Conservation (phyloP, 64 coral and sea anemone species). For the Montipora foliosa region DNA sequence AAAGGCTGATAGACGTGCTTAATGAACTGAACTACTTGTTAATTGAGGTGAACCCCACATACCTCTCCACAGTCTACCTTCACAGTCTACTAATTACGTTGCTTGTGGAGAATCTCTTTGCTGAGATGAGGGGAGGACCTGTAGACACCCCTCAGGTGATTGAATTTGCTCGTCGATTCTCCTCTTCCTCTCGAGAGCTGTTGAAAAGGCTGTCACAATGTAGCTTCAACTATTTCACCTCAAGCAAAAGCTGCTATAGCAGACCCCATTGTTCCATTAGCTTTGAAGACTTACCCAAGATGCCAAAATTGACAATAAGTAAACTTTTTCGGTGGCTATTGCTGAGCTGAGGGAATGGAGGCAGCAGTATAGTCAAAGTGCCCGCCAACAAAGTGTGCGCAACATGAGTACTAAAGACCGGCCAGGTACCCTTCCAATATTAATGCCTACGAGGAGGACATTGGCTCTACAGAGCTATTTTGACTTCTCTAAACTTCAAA, state of each 20-base stretch:
- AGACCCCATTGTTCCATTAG: slow-evolving; percentile 19
- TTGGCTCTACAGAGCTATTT: neutral
- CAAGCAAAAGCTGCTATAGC: slow-evolving; percentile 31
- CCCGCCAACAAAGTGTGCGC: slow-evolving; percentile 53
- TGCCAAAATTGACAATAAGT: slow-evolving; percentile 31
- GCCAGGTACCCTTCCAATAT: slow-evolving; percentile 42
- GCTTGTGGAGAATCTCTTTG: slow-evolving; percentile 57
- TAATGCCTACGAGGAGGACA: slow-evolving; percentile 56
- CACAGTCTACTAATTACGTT: slow-evolving; percentile 9
- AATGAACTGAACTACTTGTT: no score
- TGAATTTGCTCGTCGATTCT: neutral
- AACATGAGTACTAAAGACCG: slow-evolving; percentile 73
- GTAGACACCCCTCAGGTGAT: slow-evolving; percentile 44
- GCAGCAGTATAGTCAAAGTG: slow-evolving; percentile 46
- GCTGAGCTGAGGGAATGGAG: slow-evolving; percentile 30
- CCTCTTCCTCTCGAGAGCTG: slow-evolving; percentile 38
- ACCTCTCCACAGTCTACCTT: no score
- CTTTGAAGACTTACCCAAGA: slow-evolving; percentile 24
- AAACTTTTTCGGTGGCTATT: neutral
- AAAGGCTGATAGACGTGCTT: no score
- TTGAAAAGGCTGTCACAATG: slow-evolving; percentile 46
- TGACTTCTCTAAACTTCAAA: no score
- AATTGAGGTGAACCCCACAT: no score
- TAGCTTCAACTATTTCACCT: slow-evolving; percentile 36
- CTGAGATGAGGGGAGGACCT: slow-evolving; percentile 54